Percentiles rank a stretch among this genome's conserved stretches.
Conservation (phyloP, 64 coral and sea anemone species). For the Stylophora pistillata region DNA sequence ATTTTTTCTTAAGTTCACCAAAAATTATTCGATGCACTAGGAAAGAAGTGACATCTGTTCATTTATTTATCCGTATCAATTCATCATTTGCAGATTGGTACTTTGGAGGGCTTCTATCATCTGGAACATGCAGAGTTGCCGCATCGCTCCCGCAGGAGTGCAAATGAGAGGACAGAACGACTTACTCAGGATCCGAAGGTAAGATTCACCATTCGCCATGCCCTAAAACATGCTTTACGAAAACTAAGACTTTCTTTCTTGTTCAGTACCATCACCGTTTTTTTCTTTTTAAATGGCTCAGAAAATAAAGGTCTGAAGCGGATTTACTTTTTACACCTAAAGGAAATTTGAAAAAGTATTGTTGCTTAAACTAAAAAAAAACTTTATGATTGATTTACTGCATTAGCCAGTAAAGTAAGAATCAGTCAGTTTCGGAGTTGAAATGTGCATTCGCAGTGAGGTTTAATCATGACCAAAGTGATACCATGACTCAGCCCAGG, state of each 20-base stretch:
- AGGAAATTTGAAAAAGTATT: no score
- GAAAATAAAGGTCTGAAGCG: no score
- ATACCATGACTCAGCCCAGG: not conserved
- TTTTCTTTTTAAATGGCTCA: no score
- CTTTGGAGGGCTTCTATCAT: conserved; percentile 82
- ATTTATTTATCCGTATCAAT: not conserved
- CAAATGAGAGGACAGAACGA: conserved; percentile 71
- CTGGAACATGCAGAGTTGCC: conserved; percentile 86
- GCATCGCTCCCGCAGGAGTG: conserved; percentile 70
- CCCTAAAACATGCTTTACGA: no score
- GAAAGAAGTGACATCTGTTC: not conserved
- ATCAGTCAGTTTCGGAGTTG: not conserved
- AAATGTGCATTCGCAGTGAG: not conserved
- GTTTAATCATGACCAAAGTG: conserved; percentile 12
- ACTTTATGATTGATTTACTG: not conserved
- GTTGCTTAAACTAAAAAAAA: not conserved
- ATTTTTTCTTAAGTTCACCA: not conserved
- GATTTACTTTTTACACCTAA: no score
- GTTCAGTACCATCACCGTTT: no score
- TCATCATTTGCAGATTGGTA: conserved; percentile 67
- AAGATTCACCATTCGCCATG: not conserved
- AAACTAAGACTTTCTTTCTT: no score
- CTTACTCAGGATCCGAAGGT: conserved; percentile 65
- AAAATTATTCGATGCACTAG: not conserved
- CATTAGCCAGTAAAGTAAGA: not conserved